phyloP scores from a whole-genome alignment of 2,113 vertebrate species.

The Mormyrus iriodes region DNA sequence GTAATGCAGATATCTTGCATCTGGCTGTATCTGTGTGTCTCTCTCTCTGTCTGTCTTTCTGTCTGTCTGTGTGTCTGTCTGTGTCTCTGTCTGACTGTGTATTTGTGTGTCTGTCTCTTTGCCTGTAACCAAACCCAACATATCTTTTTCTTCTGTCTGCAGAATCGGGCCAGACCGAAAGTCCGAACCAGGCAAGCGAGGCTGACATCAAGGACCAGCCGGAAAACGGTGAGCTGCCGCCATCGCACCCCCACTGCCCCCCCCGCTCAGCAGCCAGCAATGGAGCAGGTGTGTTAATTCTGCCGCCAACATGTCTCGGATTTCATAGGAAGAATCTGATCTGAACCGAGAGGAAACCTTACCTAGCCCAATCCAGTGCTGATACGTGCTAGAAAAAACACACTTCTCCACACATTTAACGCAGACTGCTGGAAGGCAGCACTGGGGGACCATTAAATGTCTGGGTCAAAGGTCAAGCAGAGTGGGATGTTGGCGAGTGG shows the following conservation, averaged over 20 bases:
- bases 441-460: background rate
- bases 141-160: constrained; percentile 63
- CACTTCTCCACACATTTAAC: background rate
- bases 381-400: background rate
- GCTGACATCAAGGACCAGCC: constrained; percentile 97
- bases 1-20: background rate
- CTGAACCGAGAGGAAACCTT: background rate
- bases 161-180: constrained; percentile 94
- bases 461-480: background rate
- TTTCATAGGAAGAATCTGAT: constrained; percentile 2
- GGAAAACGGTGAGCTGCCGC: constrained; percentile 82
- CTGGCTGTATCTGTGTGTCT: background rate
- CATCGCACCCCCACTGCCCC: background rate
- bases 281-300: background rate
- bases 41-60: background rate
- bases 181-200: constrained; percentile 92
- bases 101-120: no score
- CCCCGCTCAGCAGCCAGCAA: background rate
- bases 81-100: background rate
- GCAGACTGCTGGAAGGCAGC: background rate
- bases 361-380: background rate
- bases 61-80: background rate
- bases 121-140: background rate
- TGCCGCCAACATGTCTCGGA: background rate
- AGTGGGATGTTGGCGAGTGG: background rate